Percentiles rank a stretch among this genome's conserved stretches.
Conservation (phyloP, 2,888 invertebrate species). For the Bedellia somnulentella region DNA sequence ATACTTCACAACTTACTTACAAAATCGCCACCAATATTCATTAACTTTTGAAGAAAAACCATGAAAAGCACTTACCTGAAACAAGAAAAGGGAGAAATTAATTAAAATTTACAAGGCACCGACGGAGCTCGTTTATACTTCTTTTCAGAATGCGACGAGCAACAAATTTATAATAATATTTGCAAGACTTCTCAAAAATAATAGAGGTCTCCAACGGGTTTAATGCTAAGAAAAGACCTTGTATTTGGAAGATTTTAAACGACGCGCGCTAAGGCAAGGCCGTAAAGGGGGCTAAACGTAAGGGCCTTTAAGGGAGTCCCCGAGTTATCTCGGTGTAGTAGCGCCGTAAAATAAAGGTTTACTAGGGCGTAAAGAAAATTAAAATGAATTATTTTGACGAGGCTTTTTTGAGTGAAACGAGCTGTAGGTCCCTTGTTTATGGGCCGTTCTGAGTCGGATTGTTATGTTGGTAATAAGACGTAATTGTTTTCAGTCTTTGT, state of each 20-base stretch:
- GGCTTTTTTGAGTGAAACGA: slow-evolving; percentile 21
- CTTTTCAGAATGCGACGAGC: too few species aligned
- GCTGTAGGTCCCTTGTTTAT: slow-evolving; percentile 24
- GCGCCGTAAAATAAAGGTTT: slow-evolving; percentile 59
- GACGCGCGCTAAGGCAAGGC: slow-evolving; percentile 8
- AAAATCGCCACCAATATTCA: too few species aligned
- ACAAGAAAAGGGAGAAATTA: slow-evolving; percentile 41
- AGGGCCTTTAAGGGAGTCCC: slow-evolving; percentile 51
- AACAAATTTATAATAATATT: slow-evolving; percentile 58
- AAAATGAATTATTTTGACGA: slow-evolving; percentile 63
- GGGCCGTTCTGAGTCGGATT: slow-evolving; percentile 27
- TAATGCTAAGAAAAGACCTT: neutral
- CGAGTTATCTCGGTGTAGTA: slow-evolving; percentile 46
- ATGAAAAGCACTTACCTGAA: slow-evolving; percentile 47
- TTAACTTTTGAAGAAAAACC: slow-evolving; percentile 26
- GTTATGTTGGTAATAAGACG: slow-evolving; percentile 33
- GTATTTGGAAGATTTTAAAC: slow-evolving; percentile 4
- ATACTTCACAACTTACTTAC: too few species aligned
- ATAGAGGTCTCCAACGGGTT: neutral
- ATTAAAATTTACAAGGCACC: slow-evolving; percentile 50
- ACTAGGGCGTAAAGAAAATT: slow-evolving; percentile 60
- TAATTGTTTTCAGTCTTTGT: slow-evolving; percentile 31
- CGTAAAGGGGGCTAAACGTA: slow-evolving; percentile 27
- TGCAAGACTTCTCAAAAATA: slow-evolving; percentile 29
- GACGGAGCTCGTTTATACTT: too few species aligned